These are phyloP conservation scores for Gastrophryne carolinensis DNA, from an alignment of 2,797 vertebrate species.

Conservation along the genomic window DNA sequence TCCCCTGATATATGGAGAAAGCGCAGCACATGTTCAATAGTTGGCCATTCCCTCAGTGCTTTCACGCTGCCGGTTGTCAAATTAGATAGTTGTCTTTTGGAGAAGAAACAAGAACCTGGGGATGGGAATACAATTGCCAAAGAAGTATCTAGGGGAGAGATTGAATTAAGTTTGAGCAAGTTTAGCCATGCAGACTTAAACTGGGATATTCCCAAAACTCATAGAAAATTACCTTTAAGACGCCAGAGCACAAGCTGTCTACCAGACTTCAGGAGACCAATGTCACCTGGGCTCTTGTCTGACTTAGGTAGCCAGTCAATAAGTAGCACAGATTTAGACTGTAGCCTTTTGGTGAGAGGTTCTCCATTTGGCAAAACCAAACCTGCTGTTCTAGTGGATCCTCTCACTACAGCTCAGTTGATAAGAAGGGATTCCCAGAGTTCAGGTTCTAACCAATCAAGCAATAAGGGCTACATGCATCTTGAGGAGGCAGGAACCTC, in stretches of 20 bases:
- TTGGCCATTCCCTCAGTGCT: conserved; percentile 85
- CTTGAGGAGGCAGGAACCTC: conserved; percentile 84
- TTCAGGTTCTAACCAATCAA: conserved; percentile 80
- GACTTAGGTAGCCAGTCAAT: conserved; percentile 64
- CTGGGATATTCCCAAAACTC: conserved; percentile 47
- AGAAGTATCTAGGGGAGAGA: conserved; percentile 62
- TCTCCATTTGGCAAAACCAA: conserved; percentile 69
- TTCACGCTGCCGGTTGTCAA: conserved; percentile 88
- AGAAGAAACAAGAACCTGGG: conserved; percentile 60
- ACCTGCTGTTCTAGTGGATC: conserved; percentile 63
- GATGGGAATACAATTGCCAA: conserved; percentile 59
- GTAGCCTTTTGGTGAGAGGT: conserved; percentile 70
- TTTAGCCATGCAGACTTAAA: conserved; percentile 58
- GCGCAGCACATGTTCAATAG: conserved; percentile 76
- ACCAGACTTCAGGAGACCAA: conserved; percentile 59
- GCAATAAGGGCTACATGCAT: conserved; percentile 93
- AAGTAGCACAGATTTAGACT: conserved; percentile 65
- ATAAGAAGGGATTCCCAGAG: conserved; percentile 63
- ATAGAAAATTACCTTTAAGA: conserved; percentile 55
- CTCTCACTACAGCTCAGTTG: conserved; percentile 41
- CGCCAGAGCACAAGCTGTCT: conserved; percentile 73
- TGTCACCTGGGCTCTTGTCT: conserved; percentile 61
- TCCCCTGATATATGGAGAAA: conserved; percentile 56
- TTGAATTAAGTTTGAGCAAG: conserved; percentile 64
- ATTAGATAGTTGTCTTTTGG: conserved; percentile 79